These are phyloP conservation scores for Trichonephila clavata DNA, from an alignment of 1,140 invertebrate genomes.

Conservation along the genomic window DNA sequence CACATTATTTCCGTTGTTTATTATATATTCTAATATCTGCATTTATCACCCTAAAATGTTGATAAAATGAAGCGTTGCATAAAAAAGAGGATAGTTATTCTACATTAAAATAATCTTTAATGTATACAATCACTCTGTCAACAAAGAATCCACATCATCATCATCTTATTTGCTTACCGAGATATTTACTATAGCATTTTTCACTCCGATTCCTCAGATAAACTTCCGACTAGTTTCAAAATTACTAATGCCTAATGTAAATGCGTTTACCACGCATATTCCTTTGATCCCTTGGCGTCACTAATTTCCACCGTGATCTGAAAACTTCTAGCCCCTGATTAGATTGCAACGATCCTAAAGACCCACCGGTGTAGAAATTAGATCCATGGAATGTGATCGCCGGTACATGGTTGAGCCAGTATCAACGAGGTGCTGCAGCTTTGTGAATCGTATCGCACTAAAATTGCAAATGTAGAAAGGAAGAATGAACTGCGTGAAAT, in stretches of 20 bases:
- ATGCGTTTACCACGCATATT: conserved; percentile 21
- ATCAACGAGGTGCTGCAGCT: conserved; percentile 15
- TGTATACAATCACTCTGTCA: neutral
- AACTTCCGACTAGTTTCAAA: neutral
- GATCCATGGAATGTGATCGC: neutral
- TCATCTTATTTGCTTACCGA: neutral
- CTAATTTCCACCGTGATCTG: neutral
- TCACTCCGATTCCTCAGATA: conserved; percentile 3
- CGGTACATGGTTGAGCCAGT: neutral
- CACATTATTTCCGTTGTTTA: no score
- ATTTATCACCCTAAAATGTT: no score
- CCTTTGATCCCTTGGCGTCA: neutral
- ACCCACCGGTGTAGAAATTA: neutral
- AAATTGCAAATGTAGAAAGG: conserved; percentile 7
- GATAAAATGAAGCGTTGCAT: no score
- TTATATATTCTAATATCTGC: no score
- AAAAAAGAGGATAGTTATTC: no score
- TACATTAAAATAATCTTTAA: no score
- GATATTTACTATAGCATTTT: neutral
- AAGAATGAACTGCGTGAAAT: neutral
- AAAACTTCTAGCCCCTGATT: conserved; percentile 31
- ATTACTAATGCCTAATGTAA: neutral
- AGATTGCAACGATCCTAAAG: conserved; percentile 31
- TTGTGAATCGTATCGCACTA: conserved; percentile 15
- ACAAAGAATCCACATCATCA: neutral